phyloP scores from a whole-genome alignment of 2,113 vertebrate species.

The Cochlearius cochlearius region DNA sequence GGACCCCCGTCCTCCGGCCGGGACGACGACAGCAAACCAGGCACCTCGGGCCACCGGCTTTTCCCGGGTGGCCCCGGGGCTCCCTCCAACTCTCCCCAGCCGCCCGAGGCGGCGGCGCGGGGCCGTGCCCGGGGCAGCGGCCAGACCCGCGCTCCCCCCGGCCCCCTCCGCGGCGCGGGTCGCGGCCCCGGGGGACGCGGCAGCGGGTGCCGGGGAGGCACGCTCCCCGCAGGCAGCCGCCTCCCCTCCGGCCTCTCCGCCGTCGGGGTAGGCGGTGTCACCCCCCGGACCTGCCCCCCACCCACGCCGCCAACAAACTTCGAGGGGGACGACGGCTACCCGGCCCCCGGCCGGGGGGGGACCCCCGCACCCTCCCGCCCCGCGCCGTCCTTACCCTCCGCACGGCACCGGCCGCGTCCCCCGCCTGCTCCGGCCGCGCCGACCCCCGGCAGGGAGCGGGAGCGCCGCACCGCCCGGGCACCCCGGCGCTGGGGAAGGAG shows the following conservation, averaged over 20 bases:
- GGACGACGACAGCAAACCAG: not conserved
- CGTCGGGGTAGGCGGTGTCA: conserved; percentile 2
- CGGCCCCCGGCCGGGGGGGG: not conserved
- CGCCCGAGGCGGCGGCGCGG: not conserved
- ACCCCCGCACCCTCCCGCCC: not conserved
- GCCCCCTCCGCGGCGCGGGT: not conserved
- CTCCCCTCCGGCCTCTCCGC: not conserved
- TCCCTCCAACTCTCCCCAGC: not conserved
- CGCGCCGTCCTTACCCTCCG: conserved; percentile 69
- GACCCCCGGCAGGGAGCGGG: conserved; percentile 26
- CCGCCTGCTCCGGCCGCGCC: conserved; percentile 14
- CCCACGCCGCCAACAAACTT: conserved; percentile 25
- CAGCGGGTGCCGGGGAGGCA: not conserved
- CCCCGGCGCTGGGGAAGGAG: conserved; percentile 27
- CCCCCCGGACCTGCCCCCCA: not conserved
- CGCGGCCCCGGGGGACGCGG: not conserved
- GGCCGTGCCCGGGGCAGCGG: not conserved
- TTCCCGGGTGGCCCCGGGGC: not conserved
- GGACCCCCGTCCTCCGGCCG: not conserved
- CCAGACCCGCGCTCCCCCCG: not conserved
- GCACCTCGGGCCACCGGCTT: not conserved
- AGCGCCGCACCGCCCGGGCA: conserved; percentile 24
- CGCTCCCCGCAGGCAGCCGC: not conserved
- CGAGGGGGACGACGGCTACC: not conserved
- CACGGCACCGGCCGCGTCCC: conserved; percentile 53